Conservation (phyloP, 2,888 invertebrate genomes). For the Taenaris catops region DNA sequence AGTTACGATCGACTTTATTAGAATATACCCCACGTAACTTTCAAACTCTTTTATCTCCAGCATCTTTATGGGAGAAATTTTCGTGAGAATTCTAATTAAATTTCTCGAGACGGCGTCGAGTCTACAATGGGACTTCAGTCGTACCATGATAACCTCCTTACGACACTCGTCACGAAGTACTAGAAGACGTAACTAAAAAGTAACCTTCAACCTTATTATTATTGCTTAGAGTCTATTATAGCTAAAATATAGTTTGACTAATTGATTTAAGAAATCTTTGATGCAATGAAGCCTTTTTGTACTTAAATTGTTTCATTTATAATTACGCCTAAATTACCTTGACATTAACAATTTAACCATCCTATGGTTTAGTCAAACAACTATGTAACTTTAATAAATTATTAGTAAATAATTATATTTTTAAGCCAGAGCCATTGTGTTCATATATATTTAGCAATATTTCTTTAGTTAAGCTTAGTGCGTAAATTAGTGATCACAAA, state of each 20-base stretch:
- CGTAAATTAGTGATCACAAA: too few relatives aligned
- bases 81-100: constrained; percentile 64
- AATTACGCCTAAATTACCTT: constrained; percentile 1
- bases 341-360: too few relatives aligned
- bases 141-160: constrained; percentile 22
- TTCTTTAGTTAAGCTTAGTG: too few relatives aligned
- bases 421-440: too few relatives aligned
- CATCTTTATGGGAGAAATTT: constrained; percentile 61
- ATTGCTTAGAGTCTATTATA: constrained; percentile 2
- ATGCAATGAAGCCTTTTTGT: constrained; percentile 10
- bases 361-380: too few relatives aligned
- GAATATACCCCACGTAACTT: constrained; percentile 20
- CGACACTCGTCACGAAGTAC: constrained; percentile 18
- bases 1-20: constrained; percentile 16
- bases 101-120: constrained; percentile 47
- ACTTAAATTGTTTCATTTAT: constrained; percentile 2
- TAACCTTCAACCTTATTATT: constrained; percentile 7
- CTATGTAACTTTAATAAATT: too few relatives aligned
- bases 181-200: background rate
- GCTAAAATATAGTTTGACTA: constrained; percentile 2
- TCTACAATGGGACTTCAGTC: constrained; percentile 32
- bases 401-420: too few relatives aligned
- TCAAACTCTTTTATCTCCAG: constrained; percentile 49
- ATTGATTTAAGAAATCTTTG: constrained; percentile 17
- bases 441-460: too few relatives aligned